phyloP scores from a whole-genome alignment of 2,888 invertebrate species.

The Trachelus tabidus region DNA sequence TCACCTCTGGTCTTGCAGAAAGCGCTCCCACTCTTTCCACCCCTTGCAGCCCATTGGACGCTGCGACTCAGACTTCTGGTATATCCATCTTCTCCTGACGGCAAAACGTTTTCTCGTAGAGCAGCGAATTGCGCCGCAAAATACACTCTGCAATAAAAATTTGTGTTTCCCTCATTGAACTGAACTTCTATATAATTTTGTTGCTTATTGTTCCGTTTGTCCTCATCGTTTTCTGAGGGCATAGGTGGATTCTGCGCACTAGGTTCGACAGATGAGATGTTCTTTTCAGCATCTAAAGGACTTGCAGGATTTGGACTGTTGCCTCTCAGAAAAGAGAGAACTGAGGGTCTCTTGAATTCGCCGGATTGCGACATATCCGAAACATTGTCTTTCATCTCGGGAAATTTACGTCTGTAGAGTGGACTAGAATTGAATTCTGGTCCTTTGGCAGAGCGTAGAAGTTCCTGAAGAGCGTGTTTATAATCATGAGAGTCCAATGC shows the following conservation, averaged over 20 bases:
- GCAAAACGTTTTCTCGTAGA: slow-evolving; percentile 74
- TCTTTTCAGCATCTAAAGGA: slow-evolving; percentile 55
- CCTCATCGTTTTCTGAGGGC: slow-evolving; percentile 51
- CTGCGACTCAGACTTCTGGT: slow-evolving; percentile 89
- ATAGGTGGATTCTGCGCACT: slow-evolving; percentile 3
- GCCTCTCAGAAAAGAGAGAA: slow-evolving; percentile 60
- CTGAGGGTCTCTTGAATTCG: slow-evolving; percentile 57
- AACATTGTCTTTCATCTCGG: slow-evolving; percentile 63
- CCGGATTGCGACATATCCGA: slow-evolving; percentile 50
- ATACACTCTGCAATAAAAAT: slow-evolving; percentile 90
- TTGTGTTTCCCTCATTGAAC: slow-evolving; percentile 76
- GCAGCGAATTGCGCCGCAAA: slow-evolving; percentile 92
- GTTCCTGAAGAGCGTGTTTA: slow-evolving; percentile 71
- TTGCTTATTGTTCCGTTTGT: slow-evolving; percentile 55
- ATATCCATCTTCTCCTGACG: slow-evolving; percentile 79
- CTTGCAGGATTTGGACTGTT: slow-evolving; percentile 57
- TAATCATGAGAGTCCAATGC: slow-evolving; percentile 81
- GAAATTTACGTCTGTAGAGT: slow-evolving; percentile 65
- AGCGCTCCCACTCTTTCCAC: slow-evolving; percentile 96
- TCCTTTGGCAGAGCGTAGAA: slow-evolving; percentile 51
- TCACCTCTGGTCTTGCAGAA: slow-evolving; percentile 93
- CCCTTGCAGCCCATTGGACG: slow-evolving; percentile 91
- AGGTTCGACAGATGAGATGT: slow-evolving; percentile 31
- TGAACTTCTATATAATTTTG: slow-evolving; percentile 70
- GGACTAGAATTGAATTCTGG: slow-evolving; percentile 68